These are phyloP conservation scores for Uromys caudimaculatus DNA, from an alignment of 2,797 vertebrate species.

Conservation along the genomic window DNA sequence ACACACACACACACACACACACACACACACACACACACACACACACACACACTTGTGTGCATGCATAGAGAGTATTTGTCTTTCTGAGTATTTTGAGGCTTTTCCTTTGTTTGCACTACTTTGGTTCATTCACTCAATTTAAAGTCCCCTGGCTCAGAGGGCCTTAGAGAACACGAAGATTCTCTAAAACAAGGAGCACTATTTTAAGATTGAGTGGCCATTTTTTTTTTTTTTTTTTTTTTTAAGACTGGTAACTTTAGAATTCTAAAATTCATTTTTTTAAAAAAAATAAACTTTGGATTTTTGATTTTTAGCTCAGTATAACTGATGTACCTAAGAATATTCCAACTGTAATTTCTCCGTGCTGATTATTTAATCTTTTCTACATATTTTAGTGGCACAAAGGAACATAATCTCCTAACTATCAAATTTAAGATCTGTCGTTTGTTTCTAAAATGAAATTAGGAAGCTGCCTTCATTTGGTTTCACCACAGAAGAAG, in stretches of 20 bases:
- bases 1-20: not conserved
- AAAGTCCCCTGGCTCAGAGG: not conserved
- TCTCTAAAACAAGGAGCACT: not conserved
- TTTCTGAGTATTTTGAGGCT: not conserved
- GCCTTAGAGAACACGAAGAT: not conserved
- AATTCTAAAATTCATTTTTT: not conserved
- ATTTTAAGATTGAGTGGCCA: not conserved
- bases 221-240: not conserved
- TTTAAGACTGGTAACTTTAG: not conserved
- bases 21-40: not conserved
- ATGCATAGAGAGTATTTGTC: not conserved
- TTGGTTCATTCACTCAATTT: not conserved
- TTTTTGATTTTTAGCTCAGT: constrained; percentile 18
- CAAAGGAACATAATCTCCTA: not conserved
- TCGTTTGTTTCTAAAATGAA: not conserved
- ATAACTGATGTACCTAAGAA: not conserved
- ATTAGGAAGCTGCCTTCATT: not conserved
- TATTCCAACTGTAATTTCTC: not conserved
- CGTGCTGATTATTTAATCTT: not conserved
- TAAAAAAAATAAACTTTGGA: not conserved
- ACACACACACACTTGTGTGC: not conserved
- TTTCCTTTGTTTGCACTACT: not conserved
- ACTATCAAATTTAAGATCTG: constrained; percentile 11
- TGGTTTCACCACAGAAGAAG: not conserved
- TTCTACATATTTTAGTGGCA: constrained; percentile 6